phyloP scores from a whole-genome alignment of 2,888 invertebrate genomes.

The Chloroclysta siterata region DNA sequence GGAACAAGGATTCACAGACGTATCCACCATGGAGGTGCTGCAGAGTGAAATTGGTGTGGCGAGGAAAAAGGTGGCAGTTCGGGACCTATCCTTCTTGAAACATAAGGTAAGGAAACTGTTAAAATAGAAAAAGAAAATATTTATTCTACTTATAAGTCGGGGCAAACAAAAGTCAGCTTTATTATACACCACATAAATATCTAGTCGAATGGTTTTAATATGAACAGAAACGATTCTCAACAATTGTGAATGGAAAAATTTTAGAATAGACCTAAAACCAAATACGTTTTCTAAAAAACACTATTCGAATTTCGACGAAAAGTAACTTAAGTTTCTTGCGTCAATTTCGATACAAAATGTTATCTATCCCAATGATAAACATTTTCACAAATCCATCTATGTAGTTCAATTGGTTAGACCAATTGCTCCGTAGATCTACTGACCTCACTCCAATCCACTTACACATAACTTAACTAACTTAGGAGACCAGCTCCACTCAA shows the following conservation, averaged over 20 bases:
- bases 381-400: constrained; percentile 14
- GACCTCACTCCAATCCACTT: constrained; percentile 43
- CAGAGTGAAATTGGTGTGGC: constrained; percentile 91
- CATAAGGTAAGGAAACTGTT: constrained; percentile 86
- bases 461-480: constrained; percentile 55
- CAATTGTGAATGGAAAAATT: background rate
- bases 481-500: constrained; percentile 55
- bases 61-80: constrained; percentile 86
- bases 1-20: constrained; percentile 91
- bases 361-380: background rate
- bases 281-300: background rate
- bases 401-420: constrained; percentile 40
- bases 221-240: background rate
- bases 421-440: constrained; percentile 42
- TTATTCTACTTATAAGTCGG: too few relatives aligned
- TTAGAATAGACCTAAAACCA: background rate
- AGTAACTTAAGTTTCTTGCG: background rate
- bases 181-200: too few relatives aligned
- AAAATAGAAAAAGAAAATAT: too few relatives aligned
- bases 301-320: too few relatives aligned
- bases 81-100: constrained; percentile 89
- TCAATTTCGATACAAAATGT: background rate
- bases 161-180: too few relatives aligned
- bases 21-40: constrained; percentile 94
- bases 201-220: too few relatives aligned